These are phyloP conservation scores for Ciconia boyciana DNA, from an alignment of 2,113 vertebrate species.

Conservation along the genomic window DNA sequence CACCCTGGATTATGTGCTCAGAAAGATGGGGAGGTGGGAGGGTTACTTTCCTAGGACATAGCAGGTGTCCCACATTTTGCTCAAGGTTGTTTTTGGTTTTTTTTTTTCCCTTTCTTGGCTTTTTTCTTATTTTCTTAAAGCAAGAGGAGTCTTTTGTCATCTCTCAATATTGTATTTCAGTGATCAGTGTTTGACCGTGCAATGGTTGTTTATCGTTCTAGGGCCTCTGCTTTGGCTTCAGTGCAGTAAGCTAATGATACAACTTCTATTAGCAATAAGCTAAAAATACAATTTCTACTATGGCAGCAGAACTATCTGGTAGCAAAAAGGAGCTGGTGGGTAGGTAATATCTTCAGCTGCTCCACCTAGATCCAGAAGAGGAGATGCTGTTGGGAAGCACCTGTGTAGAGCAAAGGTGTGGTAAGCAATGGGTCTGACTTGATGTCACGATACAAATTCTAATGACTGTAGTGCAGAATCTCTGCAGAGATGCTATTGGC, in stretches of 20 bases:
- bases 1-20: accelerated
- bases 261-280: not conserved
- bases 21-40: not conserved
- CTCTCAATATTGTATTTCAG: not conserved
- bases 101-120: not conserved
- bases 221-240: not conserved
- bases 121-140: not conserved
- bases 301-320: not conserved
- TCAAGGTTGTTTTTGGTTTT: not conserved
- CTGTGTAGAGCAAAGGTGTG: not conserved
- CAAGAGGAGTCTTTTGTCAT: not conserved
- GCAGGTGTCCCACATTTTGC: not conserved
- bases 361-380: not conserved
- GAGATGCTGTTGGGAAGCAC: not conserved
- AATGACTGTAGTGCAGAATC: not conserved
- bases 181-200: not conserved
- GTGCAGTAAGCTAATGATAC: not conserved
- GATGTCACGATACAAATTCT: not conserved
- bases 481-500: not conserved
- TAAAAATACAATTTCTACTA: not conserved
- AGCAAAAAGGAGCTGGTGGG: not conserved
- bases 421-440: not conserved
- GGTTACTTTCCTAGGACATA: not conserved
- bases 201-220: not conserved
- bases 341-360: not conserved